Evolutionary conservation across 2,888 invertebrate species (phyloP), one percentile per base, ranked within the genome.

Genomic region (Hirtodrosophila alboralis): DNA sequence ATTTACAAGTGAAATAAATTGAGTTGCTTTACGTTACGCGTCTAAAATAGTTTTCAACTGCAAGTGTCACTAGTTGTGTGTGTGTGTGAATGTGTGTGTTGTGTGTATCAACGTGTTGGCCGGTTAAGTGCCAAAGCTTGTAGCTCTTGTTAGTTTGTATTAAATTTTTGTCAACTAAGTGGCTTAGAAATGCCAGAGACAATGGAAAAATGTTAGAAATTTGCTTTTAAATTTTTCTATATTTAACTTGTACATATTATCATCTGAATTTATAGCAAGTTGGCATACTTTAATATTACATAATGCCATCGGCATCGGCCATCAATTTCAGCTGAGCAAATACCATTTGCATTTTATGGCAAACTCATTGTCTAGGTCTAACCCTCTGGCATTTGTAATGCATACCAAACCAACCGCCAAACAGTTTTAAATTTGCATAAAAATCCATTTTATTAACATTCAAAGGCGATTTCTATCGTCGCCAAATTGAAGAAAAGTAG

Each of bases 371-470:
- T 70, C 71, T 70, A 56, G 52, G 66, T 56, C 56, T 70, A 66
- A 66, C 71, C 66, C 66, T 66, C 44, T 38, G 65, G 71, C 71
- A 70, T 51, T 67, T 76, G 71, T 77, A 77, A 80, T 76, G 75
- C 77, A 81, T 81, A 75, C 58, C 73, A 60, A 68, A 62, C 56
- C 69, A 67, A 65, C 65, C 69, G 65, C 77, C 69, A 72, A 84
- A 84, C 84, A 80, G 73, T 84, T 74, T 71, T 74, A 76, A 81
- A 84, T 81, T 81, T 81, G 84, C 84, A 84, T 81, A 81, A 78
- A 81, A 81, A 78, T 75, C 76, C 81, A 74, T 81, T 84, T 84
- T 78, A 81, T 81, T 84, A 78, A 78, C 81, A 81, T 78, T 81
- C 76, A 81, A 84, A 79, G 72, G 68, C 76, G 77, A 81, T 79